phyloP scores from a whole-genome alignment of 2,797 vertebrate genomes.

The Anisognathus igniventris region DNA sequence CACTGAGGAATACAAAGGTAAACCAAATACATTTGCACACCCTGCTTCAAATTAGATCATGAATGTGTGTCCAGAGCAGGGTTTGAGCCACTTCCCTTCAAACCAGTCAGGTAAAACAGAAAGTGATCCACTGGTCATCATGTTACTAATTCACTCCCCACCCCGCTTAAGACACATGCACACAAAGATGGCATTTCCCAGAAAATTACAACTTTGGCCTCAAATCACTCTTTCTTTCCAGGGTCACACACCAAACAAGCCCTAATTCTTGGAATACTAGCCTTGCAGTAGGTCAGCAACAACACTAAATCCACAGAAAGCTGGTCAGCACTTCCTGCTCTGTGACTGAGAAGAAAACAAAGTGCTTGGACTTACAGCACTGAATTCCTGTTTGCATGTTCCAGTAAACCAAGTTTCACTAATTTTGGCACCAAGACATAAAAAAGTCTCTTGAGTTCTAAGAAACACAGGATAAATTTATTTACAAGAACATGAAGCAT shows the following conservation, averaged over 20 bases:
- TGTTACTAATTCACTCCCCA: rapidly evolving
- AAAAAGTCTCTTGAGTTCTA: neutral
- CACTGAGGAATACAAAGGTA: neutral
- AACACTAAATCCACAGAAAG: neutral
- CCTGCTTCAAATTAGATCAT: neutral
- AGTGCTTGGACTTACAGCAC: neutral
- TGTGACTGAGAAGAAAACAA: neutral
- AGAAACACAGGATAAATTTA: slow-evolving; percentile 32
- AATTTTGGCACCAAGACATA: neutral
- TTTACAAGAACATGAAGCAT: slow-evolving; percentile 10
- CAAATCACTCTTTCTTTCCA: neutral
- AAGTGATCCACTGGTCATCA: neutral
- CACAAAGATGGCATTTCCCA: neutral
- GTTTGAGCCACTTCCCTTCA: neutral
- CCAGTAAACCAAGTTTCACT: neutral
- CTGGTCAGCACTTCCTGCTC: neutral
- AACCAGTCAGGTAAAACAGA: neutral
- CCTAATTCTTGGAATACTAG: neutral
- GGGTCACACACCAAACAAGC: neutral
- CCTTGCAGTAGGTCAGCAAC: neutral
- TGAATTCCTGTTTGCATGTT: neutral
- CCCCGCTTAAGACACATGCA: rapidly evolving
- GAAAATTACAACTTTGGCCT: neutral
- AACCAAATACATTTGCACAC: neutral
- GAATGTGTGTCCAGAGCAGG: neutral